Evolutionary conservation across 2,797 vertebrate species (phyloP).

Genomic region (Novumbra hubbsi): DNA sequence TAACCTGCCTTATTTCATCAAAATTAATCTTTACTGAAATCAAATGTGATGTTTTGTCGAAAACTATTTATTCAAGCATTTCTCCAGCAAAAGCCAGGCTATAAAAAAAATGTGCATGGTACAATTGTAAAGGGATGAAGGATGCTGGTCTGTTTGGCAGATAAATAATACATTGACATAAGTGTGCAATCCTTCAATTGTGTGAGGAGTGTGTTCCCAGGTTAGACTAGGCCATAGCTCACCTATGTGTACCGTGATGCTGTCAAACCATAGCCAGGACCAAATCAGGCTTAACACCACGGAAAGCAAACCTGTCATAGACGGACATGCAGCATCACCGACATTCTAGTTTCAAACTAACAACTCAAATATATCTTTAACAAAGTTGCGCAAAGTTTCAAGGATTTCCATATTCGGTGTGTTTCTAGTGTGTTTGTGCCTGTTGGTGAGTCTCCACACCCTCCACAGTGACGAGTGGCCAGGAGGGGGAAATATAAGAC

Average conservation of each 20-base stretch:
- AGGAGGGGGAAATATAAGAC: conserved; percentile 61
- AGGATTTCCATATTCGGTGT: neutral
- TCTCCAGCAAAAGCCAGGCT: conserved; percentile 8
- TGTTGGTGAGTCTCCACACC: neutral
- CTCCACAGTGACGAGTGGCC: conserved; percentile 57
- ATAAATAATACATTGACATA: conserved; percentile 35
- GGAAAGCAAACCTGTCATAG: conserved; percentile 6
- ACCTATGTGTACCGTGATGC: conserved; percentile 18
- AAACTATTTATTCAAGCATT: neutral
- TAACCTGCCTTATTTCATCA: neutral
- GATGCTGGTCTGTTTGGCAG: conserved; percentile 18
- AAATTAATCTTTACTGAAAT: neutral
- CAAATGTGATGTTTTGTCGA: neutral
- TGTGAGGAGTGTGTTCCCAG: conserved; percentile 1
- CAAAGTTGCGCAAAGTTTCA: conserved; percentile 10
- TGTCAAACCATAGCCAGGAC: conserved; percentile 7
- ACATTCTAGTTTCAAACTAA: neutral
- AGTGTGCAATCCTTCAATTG: conserved; percentile 24
- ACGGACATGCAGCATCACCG: neutral
- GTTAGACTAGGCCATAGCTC: conserved; percentile 23
- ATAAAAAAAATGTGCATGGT: conserved; percentile 32
- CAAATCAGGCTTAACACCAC: conserved; percentile 4
- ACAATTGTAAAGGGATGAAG: conserved; percentile 20
- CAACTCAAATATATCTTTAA: neutral
- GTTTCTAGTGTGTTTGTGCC: neutral